Percentiles rank a stretch among this genome's conserved stretches.
phyloP scores from a whole-genome alignment of 2,888 invertebrate species.

The Spatulosminthurus flaviceps region DNA sequence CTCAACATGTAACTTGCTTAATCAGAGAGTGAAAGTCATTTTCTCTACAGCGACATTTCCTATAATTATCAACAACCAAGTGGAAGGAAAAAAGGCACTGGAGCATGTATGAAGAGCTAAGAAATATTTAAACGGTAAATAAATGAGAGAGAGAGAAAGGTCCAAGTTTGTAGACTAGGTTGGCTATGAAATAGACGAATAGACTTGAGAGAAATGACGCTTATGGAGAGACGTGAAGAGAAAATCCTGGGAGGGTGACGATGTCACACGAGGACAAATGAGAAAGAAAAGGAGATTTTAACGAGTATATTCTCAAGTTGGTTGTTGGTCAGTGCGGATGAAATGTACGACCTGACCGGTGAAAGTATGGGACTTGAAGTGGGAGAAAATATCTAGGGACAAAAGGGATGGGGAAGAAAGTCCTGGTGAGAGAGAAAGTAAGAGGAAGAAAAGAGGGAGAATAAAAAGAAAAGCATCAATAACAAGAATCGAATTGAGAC shows the following conservation, averaged over 20 bases:
- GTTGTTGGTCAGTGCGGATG: slow-evolving; percentile 15
- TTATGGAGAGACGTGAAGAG: neutral
- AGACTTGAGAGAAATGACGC: neutral
- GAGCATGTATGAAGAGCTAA: too few relatives aligned
- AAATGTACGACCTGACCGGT: slow-evolving; percentile 21
- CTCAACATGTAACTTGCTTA: neutral
- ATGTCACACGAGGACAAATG: slow-evolving; percentile 2
- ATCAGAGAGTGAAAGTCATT: neutral
- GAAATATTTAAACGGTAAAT: too few relatives aligned
- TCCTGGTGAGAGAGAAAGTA: neutral
- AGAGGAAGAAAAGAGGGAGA: neutral
- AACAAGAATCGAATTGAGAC: slow-evolving; percentile 36
- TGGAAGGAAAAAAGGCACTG: too few relatives aligned
- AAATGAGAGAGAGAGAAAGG: too few relatives aligned
- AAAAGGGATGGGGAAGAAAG: too few relatives aligned
- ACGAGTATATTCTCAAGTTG: slow-evolving; percentile 14
- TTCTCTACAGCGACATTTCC: neutral
- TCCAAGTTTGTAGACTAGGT: neutral
- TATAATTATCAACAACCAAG: neutral
- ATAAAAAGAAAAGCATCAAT: slow-evolving; percentile 42
- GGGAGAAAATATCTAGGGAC: neutral
- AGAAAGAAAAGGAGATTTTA: slow-evolving; percentile 18
- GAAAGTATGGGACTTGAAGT: neutral
- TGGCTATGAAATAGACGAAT: neutral
- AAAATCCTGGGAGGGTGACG: slow-evolving; percentile 1